Evolutionary conservation across 2,797 vertebrate species (phyloP), one percentile per base, ranked within the genome.

Genomic region (Sebastes steindachneri): DNA sequence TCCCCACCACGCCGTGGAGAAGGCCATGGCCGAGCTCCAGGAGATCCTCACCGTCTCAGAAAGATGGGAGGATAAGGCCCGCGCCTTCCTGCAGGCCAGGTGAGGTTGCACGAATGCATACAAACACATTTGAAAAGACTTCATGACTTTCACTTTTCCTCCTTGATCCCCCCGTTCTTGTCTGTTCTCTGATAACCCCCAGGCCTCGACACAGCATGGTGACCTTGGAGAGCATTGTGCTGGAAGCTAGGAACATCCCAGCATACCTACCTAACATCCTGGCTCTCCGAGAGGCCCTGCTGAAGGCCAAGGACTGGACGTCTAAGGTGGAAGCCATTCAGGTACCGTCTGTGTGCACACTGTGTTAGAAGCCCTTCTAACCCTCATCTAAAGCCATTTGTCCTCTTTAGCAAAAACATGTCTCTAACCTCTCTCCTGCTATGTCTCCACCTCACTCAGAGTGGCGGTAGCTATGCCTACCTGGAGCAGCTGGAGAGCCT

Each of bases 11-110:
- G 98, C 98, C 1, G 98, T 99, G 78, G 98, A 99, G 93, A 99
- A 99, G 84, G 98, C 98, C 68, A 99, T 99, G 98, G 97, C 97
- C 1, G 98, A 99, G 80, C 96, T 99, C 21, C 99, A 99, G 84
- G 99, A 99, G 90, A 96, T 99, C 68, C 97, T 99, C 25, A 99
- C 98, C 0, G 97, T 99, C 33, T 99, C 99, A 0, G 98, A 99
- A 93, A 96, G 98, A 83, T 99, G 98, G 98, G 99, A 99, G 88
- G 99, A 99, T 83, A 99, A 99, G 86, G 98, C 99, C 25, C 97
- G 97, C 4, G 95, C 96, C 77, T 99, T 97, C 86, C 95, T 99
- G 10, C 98, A 99, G 93, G 98, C 98, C 86, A 97, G 98, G 99
- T 99, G 70, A 85, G 48, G 17, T 3, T 63, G 15, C 23, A 62